Evolutionary conservation across 1,140 invertebrate species (phyloP).

Genomic region (Drosophila ficusphila): DNA sequence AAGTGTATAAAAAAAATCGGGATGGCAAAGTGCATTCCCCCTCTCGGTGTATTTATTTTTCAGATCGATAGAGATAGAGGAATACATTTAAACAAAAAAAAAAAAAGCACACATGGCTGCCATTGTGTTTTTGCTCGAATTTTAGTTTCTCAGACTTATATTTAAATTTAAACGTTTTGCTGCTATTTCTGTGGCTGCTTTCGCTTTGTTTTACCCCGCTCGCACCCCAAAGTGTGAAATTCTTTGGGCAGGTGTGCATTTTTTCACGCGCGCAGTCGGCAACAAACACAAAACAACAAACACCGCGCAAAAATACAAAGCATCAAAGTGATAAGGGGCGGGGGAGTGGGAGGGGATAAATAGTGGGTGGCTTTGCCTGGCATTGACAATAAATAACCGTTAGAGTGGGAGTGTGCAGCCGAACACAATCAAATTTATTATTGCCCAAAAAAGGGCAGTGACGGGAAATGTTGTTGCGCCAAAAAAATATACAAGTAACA

Average conservation of each 20-base stretch:
- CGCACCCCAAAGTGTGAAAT: slow-evolving; percentile 61
- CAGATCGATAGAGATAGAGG: slow-evolving; percentile 14
- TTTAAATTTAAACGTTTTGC: slow-evolving; percentile 64
- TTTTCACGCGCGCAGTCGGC: slow-evolving; percentile 53
- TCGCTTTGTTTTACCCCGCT: slow-evolving; percentile 12
- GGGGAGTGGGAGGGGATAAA: not conserved
- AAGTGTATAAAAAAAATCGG: too few species aligned
- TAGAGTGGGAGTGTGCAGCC: not conserved
- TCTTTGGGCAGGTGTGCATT: slow-evolving; percentile 75
- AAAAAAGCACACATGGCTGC: slow-evolving; percentile 6
- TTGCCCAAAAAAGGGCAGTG: slow-evolving; percentile 21
- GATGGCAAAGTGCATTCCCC: too few species aligned
- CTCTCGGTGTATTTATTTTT: not conserved
- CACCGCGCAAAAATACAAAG: slow-evolving; percentile 16
- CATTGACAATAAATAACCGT: slow-evolving; percentile 57
- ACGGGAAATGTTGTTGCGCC: slow-evolving; percentile 17
- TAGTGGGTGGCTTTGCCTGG: not conserved
- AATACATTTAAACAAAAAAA: not conserved
- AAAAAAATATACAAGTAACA: slow-evolving; percentile 7
- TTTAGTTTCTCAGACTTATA: slow-evolving; percentile 50
- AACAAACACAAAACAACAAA: slow-evolving; percentile 70
- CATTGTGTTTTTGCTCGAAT: slow-evolving; percentile 47
- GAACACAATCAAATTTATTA: slow-evolving; percentile 46
- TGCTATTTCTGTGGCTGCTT: slow-evolving; percentile 62
- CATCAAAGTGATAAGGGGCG: slow-evolving; percentile 44